Conservation (phyloP, 1,140 invertebrate species). For the Thaumatotibia leucotreta region DNA sequence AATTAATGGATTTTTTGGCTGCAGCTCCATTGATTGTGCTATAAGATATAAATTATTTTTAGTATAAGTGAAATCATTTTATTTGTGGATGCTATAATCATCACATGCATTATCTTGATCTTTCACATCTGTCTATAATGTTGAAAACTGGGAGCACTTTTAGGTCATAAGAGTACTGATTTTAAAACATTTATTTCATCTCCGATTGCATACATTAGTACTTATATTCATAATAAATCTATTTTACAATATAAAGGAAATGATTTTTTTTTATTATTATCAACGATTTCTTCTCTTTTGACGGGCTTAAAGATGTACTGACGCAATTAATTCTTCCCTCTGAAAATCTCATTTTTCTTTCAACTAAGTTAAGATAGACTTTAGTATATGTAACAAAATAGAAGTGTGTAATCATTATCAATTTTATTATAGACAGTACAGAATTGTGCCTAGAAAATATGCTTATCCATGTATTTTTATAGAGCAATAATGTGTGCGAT, state of each 20-base stretch:
- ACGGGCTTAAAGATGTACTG: background rate
- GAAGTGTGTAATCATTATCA: slow-evolving; percentile 60
- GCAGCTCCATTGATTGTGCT: background rate
- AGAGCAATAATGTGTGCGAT: slow-evolving; percentile 60
- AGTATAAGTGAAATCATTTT: background rate
- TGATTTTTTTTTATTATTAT: background rate
- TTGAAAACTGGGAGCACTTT: background rate
- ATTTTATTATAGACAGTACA: slow-evolving; percentile 64
- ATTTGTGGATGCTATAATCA: background rate
- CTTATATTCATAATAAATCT: background rate
- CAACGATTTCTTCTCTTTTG: background rate
- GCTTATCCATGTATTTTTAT: slow-evolving; percentile 70
- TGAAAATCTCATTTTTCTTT: slow-evolving; percentile 35
- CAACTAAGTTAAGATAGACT: slow-evolving; percentile 27
- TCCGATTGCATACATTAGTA: background rate
- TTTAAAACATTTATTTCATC: background rate
- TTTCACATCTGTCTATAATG: slow-evolving; percentile 1
- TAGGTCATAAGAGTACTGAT: slow-evolving; percentile 2
- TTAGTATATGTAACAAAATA: slow-evolving; percentile 41
- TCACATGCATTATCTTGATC: slow-evolving; percentile 13
- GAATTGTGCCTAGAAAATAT: slow-evolving; percentile 72
- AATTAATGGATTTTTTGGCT: background rate
- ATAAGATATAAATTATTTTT: slow-evolving; percentile 12
- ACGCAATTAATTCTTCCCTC: background rate
- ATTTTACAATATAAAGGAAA: background rate